phyloP scores from a whole-genome alignment of 2,113 vertebrate species.

The Gracilinanus agilis region DNA sequence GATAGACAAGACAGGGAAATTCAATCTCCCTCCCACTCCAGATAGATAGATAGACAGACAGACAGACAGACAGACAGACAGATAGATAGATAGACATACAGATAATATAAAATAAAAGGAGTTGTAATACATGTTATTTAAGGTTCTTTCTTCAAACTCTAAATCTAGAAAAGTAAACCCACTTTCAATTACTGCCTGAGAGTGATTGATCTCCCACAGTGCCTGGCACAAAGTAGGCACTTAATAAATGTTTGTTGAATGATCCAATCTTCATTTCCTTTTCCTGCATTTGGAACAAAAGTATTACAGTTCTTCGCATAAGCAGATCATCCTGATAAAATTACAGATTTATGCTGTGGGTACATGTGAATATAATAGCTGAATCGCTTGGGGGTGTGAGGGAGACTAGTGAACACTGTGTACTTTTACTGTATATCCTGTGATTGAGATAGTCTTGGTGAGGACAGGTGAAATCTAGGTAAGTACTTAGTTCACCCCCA shows the following conservation, averaged over 20 bases:
- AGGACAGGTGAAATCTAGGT: not conserved
- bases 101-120: not conserved
- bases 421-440: not conserved
- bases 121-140: not conserved
- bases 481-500: not conserved
- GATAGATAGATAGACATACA: not conserved
- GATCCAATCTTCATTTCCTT: constrained; percentile 1
- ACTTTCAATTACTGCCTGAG: not conserved
- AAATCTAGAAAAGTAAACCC: not conserved
- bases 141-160: not conserved
- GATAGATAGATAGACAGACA: too few species aligned
- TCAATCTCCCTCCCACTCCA: not conserved
- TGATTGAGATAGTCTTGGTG: not conserved
- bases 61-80: not conserved
- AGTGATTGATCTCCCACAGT: not conserved
- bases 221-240: not conserved
- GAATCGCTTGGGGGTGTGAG: not conserved
- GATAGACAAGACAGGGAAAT: not conserved
- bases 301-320: not conserved
- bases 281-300: not conserved
- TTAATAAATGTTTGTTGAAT: not conserved
- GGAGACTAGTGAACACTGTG: not conserved
- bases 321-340: constrained; percentile 22
- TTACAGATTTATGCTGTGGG: not conserved
- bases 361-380: constrained; percentile 3